Evolutionary conservation across 2,797 vertebrate genomes (phyloP).

Genomic region (Morus bassanus): DNA sequence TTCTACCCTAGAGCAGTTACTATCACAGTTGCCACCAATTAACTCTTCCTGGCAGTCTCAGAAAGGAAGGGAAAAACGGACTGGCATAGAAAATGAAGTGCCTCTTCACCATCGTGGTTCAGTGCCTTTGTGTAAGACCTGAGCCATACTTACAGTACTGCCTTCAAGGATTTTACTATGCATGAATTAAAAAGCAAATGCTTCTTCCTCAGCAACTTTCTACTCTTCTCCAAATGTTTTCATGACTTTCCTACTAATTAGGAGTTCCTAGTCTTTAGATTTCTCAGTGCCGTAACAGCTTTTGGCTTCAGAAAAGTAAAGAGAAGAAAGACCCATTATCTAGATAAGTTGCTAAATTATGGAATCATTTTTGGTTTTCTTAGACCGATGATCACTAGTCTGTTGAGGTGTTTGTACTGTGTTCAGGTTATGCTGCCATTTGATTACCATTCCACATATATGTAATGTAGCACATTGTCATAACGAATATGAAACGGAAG

Average conservation of each 20-base stretch:
- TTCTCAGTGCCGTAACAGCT: neutral
- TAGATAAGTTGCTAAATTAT: neutral
- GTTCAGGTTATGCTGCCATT: neutral
- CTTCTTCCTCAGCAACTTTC: neutral
- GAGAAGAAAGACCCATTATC: neutral
- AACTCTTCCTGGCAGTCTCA: neutral
- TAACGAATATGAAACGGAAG: neutral
- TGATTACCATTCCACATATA: neutral
- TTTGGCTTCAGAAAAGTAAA: neutral
- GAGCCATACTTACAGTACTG: neutral
- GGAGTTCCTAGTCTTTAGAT: neutral
- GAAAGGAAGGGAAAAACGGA: accelerated
- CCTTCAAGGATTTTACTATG: accelerated
- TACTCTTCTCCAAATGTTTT: neutral
- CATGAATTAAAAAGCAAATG: accelerated
- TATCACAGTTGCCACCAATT: neutral
- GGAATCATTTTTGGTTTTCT: neutral
- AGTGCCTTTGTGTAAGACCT: neutral
- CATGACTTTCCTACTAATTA: neutral
- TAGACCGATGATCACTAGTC: too few relatives aligned
- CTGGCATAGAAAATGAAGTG: too few relatives aligned
- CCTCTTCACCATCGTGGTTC: accelerated
- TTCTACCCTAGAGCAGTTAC: neutral
- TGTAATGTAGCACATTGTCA: neutral
- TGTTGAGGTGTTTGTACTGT: neutral